Conservation (phyloP, 2,797 vertebrate species). For the Columba guinea region DNA sequence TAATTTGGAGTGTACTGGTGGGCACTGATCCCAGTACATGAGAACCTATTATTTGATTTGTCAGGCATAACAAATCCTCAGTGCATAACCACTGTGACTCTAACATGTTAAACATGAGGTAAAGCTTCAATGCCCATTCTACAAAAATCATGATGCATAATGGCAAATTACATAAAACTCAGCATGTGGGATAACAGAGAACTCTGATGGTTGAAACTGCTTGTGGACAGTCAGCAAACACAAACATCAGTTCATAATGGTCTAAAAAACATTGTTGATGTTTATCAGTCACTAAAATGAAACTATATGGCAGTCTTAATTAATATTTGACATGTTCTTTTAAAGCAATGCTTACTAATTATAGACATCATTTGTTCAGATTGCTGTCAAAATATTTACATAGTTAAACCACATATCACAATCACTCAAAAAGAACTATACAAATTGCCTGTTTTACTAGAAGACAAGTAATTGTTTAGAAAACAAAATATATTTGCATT, state of each 20-base stretch:
- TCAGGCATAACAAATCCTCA: background rate
- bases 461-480: background rate
- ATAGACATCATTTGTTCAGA: background rate
- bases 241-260: background rate
- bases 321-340: background rate
- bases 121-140: background rate
- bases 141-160: background rate
- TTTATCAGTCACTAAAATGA: background rate
- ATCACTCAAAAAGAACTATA: background rate
- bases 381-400: background rate
- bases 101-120: background rate
- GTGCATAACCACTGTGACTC: background rate
- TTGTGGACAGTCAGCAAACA: background rate
- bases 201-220: background rate
- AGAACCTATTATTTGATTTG: slow-evolving; percentile 13
- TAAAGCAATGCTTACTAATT: background rate
- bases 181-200: background rate
- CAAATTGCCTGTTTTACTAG: background rate
- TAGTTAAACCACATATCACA: background rate
- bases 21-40: background rate
- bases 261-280: background rate
- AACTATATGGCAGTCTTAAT: background rate
- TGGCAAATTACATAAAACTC: background rate
- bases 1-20: background rate
- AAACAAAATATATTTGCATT: background rate